phyloP scores from a whole-genome alignment of 92 coral and sea anemone species.

The Scolanthus callimorphus region DNA sequence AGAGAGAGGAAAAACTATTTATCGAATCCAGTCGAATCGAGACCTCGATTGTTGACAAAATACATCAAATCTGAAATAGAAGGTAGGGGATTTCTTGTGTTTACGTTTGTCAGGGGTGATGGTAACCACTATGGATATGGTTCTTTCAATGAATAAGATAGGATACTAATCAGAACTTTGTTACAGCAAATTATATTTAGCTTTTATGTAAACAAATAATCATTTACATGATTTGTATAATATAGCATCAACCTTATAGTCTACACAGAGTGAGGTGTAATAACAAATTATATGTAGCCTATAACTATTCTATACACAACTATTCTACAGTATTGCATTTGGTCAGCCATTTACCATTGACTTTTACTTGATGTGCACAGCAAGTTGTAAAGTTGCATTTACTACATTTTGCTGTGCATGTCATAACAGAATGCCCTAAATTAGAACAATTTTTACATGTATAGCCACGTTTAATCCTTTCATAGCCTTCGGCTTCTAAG shows the following conservation, averaged over 20 bases:
- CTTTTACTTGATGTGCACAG: constrained; percentile 21
- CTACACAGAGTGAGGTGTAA: too few relatives aligned
- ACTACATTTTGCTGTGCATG: constrained; percentile 45
- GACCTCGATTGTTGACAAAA: too few relatives aligned
- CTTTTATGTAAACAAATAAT: too few relatives aligned
- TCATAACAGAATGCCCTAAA: constrained; percentile 46
- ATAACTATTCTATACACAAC: too few relatives aligned
- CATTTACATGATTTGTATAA: too few relatives aligned
- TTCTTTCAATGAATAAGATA: background rate
- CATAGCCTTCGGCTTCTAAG: constrained; percentile 51
- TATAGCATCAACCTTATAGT: too few relatives aligned
- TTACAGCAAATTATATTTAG: too few relatives aligned
- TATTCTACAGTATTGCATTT: constrained; percentile 13
- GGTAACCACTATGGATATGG: constrained; percentile 28
- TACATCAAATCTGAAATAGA: constrained; percentile 32
- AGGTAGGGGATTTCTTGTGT: constrained; percentile 14
- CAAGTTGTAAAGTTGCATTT: constrained; percentile 4
- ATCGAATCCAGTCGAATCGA: constrained; percentile 16
- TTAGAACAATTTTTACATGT: constrained; percentile 34
- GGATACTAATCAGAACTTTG: background rate
- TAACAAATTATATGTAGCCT: too few relatives aligned
- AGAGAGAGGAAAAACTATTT: constrained; percentile 27
- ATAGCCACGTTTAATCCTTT: constrained; percentile 33
- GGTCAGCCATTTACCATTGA: constrained; percentile 3
- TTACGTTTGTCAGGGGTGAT: constrained; percentile 50